phyloP scores from a whole-genome alignment of 2,888 invertebrate species.

The Drosophila kanekoi region DNA sequence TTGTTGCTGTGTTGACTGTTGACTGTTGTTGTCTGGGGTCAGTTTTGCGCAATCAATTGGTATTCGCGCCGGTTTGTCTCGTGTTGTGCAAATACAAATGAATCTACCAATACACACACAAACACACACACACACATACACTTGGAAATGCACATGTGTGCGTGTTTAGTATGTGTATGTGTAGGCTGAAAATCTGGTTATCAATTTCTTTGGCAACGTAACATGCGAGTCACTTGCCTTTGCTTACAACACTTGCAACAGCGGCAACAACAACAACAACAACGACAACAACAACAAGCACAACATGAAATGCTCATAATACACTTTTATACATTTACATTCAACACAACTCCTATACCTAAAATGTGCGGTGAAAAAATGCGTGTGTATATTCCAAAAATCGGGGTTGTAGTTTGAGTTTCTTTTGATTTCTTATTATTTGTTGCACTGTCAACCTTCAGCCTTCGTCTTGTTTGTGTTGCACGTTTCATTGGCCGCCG shows the following conservation, averaged over 20 bases:
- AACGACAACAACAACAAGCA: background rate
- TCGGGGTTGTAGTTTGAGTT: constrained; percentile 23
- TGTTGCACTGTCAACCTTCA: constrained; percentile 41
- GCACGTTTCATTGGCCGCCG: constrained; percentile 56
- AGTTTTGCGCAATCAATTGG: constrained; percentile 54
- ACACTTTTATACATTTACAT: background rate
- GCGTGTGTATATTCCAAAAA: constrained; percentile 8
- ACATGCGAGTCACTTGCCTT: constrained; percentile 10
- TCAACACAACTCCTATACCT: constrained; percentile 12
- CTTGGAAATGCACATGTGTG: background rate
- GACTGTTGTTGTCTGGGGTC: constrained; percentile 29
- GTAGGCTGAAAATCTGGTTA: constrained; percentile 43
- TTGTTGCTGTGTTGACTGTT: too few species aligned
- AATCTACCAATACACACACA: constrained; percentile 5
- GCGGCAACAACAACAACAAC: background rate
- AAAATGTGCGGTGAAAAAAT: constrained; percentile 1
- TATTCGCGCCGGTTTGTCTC: constrained; percentile 43
- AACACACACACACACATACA: constrained; percentile 3
- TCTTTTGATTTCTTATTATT: constrained; percentile 14
- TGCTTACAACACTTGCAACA: background rate
- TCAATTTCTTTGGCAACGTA: constrained; percentile 42
- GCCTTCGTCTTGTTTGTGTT: constrained; percentile 21
- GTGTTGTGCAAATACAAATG: constrained; percentile 50
- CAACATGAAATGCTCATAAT: constrained; percentile 4
- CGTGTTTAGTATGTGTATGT: background rate